Evolutionary conservation across 2,888 invertebrate species (phyloP), one percentile per base, ranked within the genome.

Genomic region (Pollenia amentaria): DNA sequence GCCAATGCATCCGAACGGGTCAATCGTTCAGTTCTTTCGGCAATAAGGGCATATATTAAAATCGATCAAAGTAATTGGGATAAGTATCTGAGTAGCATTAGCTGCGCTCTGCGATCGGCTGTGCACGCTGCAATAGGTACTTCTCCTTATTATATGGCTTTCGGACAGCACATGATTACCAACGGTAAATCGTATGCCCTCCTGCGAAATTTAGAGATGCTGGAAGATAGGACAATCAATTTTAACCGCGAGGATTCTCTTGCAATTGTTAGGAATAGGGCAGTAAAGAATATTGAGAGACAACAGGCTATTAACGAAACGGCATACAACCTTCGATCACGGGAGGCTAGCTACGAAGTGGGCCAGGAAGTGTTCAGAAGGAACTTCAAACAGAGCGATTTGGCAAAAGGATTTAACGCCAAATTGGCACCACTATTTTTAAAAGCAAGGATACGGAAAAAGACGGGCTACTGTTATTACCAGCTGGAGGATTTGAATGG

Each of bases 1-100:
- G 79, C 79, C 1, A 87, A 87, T 48, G 83, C 80, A 7, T 82
- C 82, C 40, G 84, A n/a, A 40, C 55, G 87, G 3, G 84, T 87
- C 4, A 87, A 87, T 48, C 44, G 87, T 40, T 87, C 84, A 38
- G 80, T 84, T 16, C 51, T 84, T 29, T 60, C 76, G 6, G 80
- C 78, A 7, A 65, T 82, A 9, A 62, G 81, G 29, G 64, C 84
- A 9, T 84, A 84, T 48, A 40, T 87, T 11, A 60, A 62, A 38
- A 29, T 40, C 0, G 83, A 86, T 18, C 77, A 85, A 29, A 69
- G 60, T 40, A 69, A 69, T 51, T 65, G 65, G 65, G 65, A 65
- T 21, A 21, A 77, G 29, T 44, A 82, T 18, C 29, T 85, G 7
- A 53, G 53, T 11, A 78, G 76, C 40, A 86, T 86, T 10, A 65